Evolutionary conservation across 2,888 invertebrate species (phyloP), one percentile per base, ranked within the genome.

Genomic region (Phengaris alcon): DNA sequence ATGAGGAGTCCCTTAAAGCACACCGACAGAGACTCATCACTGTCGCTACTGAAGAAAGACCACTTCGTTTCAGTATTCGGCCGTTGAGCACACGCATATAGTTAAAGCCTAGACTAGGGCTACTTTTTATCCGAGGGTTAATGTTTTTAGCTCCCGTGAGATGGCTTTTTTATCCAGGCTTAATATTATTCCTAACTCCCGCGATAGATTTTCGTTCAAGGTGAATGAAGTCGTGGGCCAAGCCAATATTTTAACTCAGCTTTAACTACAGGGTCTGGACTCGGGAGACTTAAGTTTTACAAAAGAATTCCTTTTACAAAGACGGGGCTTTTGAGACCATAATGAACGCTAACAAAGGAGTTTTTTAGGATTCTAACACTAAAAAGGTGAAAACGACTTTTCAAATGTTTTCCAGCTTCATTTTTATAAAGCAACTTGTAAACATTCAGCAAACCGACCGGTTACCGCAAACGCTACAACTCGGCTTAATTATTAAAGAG

Each of bases 401-500:
- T 64, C 12, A 64, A 64, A 64, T 64, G 13, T 64, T 64, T 35
- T 64, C 6, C 12, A 59, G 22, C 5, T 22, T 22, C 10, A 59
- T 5, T 8, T 57, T 57, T 15, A 15, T 52, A 52, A 52, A 35
- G 35, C 35, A 35, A 69, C 48, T 69, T 15, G n/a, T 46, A 69
- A 10, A 15, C 48, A 10, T 10, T 15, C 69, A 9, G 48, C 46
- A 46, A 48, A 46, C 69, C 70, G 48, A 70, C 12, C 6, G 9
- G 35, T 68, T 22, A 72, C 72, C 72, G 72, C 72, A 72, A 70
- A 48, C 9, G 13, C 69, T 8, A 54, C 54, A 35, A 72, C 54
- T 46, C 12, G 12, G 70, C 72, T 70, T 51, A 52, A 70, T 70
- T 70, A 70, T 70, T 70, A 70, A 52, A 52, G 22, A 52, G 72